A percentile compares a stretch with the other conserved stretches of the same genome.
Evolutionary conservation across 2,888 invertebrate species (phyloP).

Genomic region (Augiades crinisus): DNA sequence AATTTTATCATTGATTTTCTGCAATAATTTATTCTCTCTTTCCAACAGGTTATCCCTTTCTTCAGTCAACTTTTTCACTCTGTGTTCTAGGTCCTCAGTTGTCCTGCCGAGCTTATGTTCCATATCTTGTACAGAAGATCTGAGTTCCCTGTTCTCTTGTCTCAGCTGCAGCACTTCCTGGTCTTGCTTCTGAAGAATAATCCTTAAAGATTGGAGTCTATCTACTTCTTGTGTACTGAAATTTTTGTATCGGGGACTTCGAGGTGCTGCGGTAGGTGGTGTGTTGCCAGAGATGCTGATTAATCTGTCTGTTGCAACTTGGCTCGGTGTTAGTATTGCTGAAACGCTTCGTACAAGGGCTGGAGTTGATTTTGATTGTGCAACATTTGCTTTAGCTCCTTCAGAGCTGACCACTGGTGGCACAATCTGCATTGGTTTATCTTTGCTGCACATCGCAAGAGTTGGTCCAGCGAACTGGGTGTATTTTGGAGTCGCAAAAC

Average conservation of each 20-base stretch:
- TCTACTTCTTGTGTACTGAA: constrained; percentile 50
- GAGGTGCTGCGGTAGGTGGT: constrained; percentile 62
- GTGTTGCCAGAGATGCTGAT: constrained; percentile 65
- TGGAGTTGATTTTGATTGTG: constrained; percentile 48
- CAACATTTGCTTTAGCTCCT: constrained; percentile 39
- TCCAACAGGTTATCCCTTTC: constrained; percentile 54
- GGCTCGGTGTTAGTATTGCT: constrained; percentile 64
- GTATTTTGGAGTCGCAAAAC: constrained; percentile 50
- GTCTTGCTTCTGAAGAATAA: constrained; percentile 67
- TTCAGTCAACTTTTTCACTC: constrained; percentile 58
- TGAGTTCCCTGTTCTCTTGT: constrained; percentile 65
- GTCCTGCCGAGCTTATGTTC: constrained; percentile 53
- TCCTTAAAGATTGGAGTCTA: constrained; percentile 57
- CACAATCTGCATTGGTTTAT: constrained; percentile 70
- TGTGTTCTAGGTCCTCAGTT: constrained; percentile 54
- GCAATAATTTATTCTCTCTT: constrained; percentile 55
- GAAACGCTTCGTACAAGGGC: constrained; percentile 67
- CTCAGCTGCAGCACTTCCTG: constrained; percentile 60
- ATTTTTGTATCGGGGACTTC: constrained; percentile 53
- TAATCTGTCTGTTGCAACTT: constrained; percentile 65
- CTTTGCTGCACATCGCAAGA: constrained; percentile 42
- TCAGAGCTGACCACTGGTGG: constrained; percentile 63
- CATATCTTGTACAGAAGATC: constrained; percentile 55
- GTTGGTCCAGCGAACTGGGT: constrained; percentile 52
- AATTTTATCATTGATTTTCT: constrained; percentile 61